phyloP scores from a whole-genome alignment of 2,797 vertebrate genomes.

The Smutsia gigantea region DNA sequence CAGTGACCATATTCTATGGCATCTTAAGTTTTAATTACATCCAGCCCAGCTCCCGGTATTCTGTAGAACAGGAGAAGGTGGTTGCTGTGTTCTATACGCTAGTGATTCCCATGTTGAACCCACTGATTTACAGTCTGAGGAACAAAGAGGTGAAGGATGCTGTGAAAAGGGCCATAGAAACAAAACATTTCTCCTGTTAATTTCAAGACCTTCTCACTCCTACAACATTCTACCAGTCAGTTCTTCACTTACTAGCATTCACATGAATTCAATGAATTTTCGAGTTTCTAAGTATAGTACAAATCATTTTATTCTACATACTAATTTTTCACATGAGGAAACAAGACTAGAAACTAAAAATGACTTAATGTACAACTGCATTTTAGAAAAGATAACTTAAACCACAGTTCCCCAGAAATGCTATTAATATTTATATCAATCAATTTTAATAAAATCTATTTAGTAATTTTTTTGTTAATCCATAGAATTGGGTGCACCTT shows the following conservation, averaged over 20 bases:
- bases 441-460: neutral
- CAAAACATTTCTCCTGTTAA: neutral
- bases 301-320: neutral
- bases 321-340: neutral
- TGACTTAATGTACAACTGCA: neutral
- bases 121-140: slow-evolving; percentile 56
- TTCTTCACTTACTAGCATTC: neutral
- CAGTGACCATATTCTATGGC: slow-evolving; percentile 67
- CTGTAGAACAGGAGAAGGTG: slow-evolving; percentile 40
- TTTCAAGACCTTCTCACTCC: neutral
- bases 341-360: neutral
- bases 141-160: slow-evolving; percentile 58
- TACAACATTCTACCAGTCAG: neutral
- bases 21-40: slow-evolving; percentile 54
- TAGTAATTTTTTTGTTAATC: neutral
- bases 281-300: neutral
- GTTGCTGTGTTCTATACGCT: slow-evolving; percentile 39
- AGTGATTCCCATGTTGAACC: slow-evolving; percentile 60
- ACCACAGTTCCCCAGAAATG: neutral
- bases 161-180: neutral
- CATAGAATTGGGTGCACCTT: neutral
- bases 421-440: too few species aligned
- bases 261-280: neutral
- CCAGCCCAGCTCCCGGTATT: slow-evolving; percentile 59
- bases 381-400: neutral